Percentiles rank a stretch among this genome's conserved stretches.
Conservation (phyloP, 2,113 vertebrate genomes). For the Poecile atricapillus region DNA sequence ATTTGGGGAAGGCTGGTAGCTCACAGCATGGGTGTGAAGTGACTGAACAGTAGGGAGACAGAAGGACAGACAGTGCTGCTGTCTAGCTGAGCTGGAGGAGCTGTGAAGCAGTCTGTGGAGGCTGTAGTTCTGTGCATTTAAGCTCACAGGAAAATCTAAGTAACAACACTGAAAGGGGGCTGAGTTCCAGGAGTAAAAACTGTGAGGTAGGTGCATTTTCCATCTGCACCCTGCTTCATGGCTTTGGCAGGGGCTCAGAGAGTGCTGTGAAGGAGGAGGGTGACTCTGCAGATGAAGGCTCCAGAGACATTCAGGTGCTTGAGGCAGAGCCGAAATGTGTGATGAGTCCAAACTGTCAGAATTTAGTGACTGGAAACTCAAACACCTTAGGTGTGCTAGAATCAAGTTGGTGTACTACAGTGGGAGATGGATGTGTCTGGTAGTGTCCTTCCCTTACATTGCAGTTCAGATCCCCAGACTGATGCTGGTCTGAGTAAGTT, state of each 20-base stretch:
- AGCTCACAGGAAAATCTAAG: neutral
- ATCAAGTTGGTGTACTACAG: neutral
- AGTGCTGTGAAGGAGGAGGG: neutral
- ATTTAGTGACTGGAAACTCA: neutral
- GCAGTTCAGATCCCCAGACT: neutral
- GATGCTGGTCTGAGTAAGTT: neutral
- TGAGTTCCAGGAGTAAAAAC: neutral
- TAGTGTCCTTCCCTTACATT: neutral
- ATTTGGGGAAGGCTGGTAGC: neutral
- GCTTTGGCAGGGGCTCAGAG: neutral
- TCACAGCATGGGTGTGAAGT: neutral
- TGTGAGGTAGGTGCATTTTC: neutral
- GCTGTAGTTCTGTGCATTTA: neutral
- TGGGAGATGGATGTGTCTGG: neutral
- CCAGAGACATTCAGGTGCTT: neutral
- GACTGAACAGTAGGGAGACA: neutral
- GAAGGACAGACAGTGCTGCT: neutral
- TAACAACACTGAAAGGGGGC: neutral
- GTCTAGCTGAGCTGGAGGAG: neutral
- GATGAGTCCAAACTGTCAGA: neutral
- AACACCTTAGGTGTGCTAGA: neutral
- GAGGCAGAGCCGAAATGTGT: neutral
- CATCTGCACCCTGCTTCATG: neutral
- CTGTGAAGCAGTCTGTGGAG: neutral
- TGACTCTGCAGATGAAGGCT: constrained; percentile 41